Percentiles rank a stretch among this genome's conserved stretches.
Evolutionary conservation across 2,113 vertebrate genomes (phyloP).

Genomic region (Crocuta crocuta): DNA sequence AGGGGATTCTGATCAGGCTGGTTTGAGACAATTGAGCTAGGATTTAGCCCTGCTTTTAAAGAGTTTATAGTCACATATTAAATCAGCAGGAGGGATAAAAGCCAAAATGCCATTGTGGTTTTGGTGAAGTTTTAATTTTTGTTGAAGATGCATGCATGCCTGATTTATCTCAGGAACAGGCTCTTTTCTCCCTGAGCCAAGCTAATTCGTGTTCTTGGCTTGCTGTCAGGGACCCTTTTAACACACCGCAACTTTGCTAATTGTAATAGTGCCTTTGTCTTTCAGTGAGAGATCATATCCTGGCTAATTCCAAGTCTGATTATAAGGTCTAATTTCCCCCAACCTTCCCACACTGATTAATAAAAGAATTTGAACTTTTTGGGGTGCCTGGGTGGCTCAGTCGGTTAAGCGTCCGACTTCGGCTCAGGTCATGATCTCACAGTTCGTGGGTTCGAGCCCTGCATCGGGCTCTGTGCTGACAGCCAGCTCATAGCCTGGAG

Average conservation of each 20-base stretch:
- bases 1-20: background rate
- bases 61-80: background rate
- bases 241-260: constrained; percentile 27
- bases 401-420: too few species aligned
- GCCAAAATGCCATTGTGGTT: background rate
- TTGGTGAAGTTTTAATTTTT: constrained; percentile 49
- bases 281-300: constrained; percentile 28
- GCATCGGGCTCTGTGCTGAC: too few species aligned
- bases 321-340: background rate
- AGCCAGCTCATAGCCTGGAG: too few species aligned
- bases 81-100: background rate
- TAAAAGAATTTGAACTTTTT: constrained; percentile 11
- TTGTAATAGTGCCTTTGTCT: constrained; percentile 38
- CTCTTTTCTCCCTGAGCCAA: constrained; percentile 47
- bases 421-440: too few species aligned
- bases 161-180: constrained; percentile 49
- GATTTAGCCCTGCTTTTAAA: background rate
- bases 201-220: constrained; percentile 58
- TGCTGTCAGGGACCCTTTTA: constrained; percentile 25
- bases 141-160: constrained; percentile 1
- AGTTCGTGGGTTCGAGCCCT: too few species aligned
- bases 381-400: too few species aligned
- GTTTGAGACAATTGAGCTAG: background rate
- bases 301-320: constrained; percentile 18
- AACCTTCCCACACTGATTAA: background rate